phyloP scores from a whole-genome alignment of 2,113 vertebrate species.

The Cygnus atratus region DNA sequence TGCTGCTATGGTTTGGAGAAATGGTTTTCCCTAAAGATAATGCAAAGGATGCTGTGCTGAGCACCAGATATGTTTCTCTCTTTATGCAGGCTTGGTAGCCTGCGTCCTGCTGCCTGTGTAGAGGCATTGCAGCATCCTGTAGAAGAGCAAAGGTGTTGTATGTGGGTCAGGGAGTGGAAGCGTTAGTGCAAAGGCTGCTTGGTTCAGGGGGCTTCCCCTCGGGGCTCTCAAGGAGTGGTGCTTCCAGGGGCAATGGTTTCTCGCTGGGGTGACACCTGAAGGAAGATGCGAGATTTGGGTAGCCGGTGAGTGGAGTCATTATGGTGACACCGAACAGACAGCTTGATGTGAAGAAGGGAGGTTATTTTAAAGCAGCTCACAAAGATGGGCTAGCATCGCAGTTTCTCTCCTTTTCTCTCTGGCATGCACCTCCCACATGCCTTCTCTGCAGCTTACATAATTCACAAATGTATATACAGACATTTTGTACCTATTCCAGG shows the following conservation, averaged over 20 bases:
- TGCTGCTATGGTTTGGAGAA: not conserved
- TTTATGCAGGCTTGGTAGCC: not conserved
- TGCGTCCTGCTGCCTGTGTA: rapidly evolving
- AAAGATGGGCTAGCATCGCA: not conserved
- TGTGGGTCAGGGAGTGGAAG: not conserved
- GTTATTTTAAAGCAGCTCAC: not conserved
- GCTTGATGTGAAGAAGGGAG: not conserved
- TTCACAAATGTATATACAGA: not conserved
- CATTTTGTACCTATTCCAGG: not conserved
- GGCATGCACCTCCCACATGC: not conserved
- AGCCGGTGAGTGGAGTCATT: not conserved
- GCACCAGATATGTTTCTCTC: not conserved
- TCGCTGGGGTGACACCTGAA: not conserved
- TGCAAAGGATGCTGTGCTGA: not conserved
- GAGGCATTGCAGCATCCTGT: not conserved
- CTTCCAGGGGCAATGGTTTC: not conserved
- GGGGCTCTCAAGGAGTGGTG: not conserved
- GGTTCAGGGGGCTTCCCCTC: not conserved
- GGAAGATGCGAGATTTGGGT: not conserved
- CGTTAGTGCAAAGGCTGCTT: not conserved
- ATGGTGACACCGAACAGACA: not conserved
- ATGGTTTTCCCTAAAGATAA: not conserved
- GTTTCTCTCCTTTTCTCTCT: not conserved
- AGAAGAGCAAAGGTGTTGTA: not conserved
- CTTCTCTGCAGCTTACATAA: not conserved